Conservation (phyloP, 2,888 invertebrate genomes). For the Chaetogeoica ovagalla region DNA sequence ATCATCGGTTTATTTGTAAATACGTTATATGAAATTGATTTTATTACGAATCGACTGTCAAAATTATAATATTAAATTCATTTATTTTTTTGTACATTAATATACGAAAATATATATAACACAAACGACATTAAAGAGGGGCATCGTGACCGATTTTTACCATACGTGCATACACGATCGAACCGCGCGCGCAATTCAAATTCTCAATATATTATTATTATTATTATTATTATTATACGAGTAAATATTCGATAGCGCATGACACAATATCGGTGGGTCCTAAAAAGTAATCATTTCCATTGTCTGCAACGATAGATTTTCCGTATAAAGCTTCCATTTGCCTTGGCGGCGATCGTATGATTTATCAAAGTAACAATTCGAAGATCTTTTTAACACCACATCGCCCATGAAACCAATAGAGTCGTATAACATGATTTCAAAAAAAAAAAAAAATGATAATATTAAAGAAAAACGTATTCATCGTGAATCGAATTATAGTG, state of each 20-base stretch:
- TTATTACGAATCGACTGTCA: too few relatives aligned
- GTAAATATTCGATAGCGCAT: too few relatives aligned
- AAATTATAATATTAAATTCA: too few relatives aligned
- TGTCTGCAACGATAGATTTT: background rate
- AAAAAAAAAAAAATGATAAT: background rate
- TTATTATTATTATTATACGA: too few relatives aligned
- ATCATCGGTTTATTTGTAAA: too few relatives aligned
- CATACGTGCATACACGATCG: background rate
- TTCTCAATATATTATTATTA: too few relatives aligned
- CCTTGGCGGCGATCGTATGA: background rate
- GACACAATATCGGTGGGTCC: background rate
- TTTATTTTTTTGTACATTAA: background rate
- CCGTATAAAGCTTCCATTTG: background rate
- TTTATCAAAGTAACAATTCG: slow-evolving; percentile 1
- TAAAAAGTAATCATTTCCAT: background rate
- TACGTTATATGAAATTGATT: too few relatives aligned
- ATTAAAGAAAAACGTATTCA: background rate
- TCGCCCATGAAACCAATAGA: background rate
- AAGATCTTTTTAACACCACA: background rate
- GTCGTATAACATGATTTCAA: background rate
- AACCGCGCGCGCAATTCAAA: too few relatives aligned
- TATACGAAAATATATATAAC: background rate
- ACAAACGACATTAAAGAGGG: background rate
- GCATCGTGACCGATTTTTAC: background rate
- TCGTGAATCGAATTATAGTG: background rate